Base-by-base conservation (phyloP, 2,113 vertebrate genomes). In the Chlorodrepanis virens region DNA sequence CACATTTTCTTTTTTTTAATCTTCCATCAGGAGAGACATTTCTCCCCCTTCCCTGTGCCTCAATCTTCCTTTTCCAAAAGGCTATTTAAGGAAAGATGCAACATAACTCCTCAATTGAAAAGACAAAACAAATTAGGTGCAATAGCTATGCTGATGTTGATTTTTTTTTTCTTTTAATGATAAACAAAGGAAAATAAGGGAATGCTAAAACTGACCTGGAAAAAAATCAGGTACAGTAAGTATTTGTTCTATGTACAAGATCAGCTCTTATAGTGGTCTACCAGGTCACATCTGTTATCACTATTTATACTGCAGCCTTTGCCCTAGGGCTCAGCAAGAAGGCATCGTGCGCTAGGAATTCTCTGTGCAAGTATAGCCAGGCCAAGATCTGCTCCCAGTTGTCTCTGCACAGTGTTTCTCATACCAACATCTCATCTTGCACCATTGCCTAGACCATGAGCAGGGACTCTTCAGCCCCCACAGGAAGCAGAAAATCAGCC, bases 281-380 rank as follows among this genome's bases (percentile, higher is more conserved):
- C 29, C 27, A 69, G 33, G 12, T 71, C 47, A 50, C 6, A 47
- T 44, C 29, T 72, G 7, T 79, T 90, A 68, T 28, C 39, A 13
- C 8, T 59, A 3, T 28, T 75, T 85, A 14, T 76, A 35, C 8
- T 11, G 7, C 1, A 4, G 35, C 14, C n/a, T 77, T 83, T 72
- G 44, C 9, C 35, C 47, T 10, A 63, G 22, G 50, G 23, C 15
- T 76, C 49, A 47, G 22, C 19, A 65, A 54, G 68, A 86, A 71
- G 7, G 6, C 14, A 11, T 22, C 0, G 0, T 39, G 18, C 21
- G 9, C 21, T 72, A 56, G 49, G 29, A 83, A 59, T 68, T 72
- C 27, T 60, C 23, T 53, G 50, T 61, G 53, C 21, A 45, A 53
- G 28, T 25, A 4, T 13, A 61, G 3, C 22, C 35, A 47, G 40